Base-by-base conservation (phyloP, 2,888 invertebrate species). In the Didymodactylos carnosus region DNA sequence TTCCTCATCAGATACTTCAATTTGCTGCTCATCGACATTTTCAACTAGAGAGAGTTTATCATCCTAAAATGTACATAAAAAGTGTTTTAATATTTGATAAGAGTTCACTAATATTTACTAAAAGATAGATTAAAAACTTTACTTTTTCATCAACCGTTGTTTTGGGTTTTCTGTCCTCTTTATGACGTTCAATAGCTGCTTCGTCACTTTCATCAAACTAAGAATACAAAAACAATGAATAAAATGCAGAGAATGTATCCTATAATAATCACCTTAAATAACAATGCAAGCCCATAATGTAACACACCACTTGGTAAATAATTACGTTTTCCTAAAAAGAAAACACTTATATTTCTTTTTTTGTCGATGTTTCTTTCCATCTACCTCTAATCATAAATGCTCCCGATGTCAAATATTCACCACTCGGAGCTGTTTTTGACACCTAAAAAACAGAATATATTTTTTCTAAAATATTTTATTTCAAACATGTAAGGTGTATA, bases 341-440 rank as follows among this genome's bases (percentile, higher is more conserved):
- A 75, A 77, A 76, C 43, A 70, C 39, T 16, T 14, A 53, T 39
- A 2, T 3, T 23, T 4, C 3, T 23, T 40, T 1, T 2, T n/a
- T n/a, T n/a, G n/a, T n/a, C n/a, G n/a, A n/a, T n/a, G n/a, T n/a
- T n/a, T n/a, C n/a, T n/a, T n/a, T 51, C 8, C 23, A 23, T 35
- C 39, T 41, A 76, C 80, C 84, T 75, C 97, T 78, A 69, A 83
- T 80, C 82, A 83, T 83, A 73, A 83, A 83, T 76, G 82, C 82
- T 49, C 83, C 98, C 1, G 95, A 93, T 3, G 91, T 89, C 75
- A 98, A 87, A 84, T 94, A 98, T 85, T 99, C 97, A 76, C 98
- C 98, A 13, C 92, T 89, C 0, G 97, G 98, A 0, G 98, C 97
- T 0, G 94, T 94, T 85, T 98, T 94, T 40, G 92, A 92, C 23